phyloP scores from a whole-genome alignment of 2,797 vertebrate genomes.

The Brachymystax lenok region DNA sequence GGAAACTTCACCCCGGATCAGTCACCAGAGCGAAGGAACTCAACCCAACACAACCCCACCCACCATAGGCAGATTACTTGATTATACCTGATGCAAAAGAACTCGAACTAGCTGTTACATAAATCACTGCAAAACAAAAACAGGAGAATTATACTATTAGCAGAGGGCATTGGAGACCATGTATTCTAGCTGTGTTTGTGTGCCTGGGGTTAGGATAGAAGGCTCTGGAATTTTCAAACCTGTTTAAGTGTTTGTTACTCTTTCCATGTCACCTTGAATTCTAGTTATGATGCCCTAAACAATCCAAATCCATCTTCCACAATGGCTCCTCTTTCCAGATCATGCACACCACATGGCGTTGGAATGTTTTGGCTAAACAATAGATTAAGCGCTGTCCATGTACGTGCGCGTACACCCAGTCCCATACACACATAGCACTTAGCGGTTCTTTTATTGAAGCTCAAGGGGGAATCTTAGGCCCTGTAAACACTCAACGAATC shows the following conservation, averaged over 20 bases:
- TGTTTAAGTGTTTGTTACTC: too few relatives aligned
- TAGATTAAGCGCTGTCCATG: too few relatives aligned
- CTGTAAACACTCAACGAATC: not conserved
- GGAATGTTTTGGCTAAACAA: slow-evolving; percentile 13
- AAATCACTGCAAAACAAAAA: too few relatives aligned
- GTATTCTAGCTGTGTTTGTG: not conserved
- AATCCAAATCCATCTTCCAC: slow-evolving; percentile 8
- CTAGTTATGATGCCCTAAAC: slow-evolving; percentile 4
- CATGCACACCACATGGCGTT: slow-evolving; percentile 2
- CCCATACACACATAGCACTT: not conserved
- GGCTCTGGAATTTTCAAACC: not conserved
- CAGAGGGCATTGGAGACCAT: too few relatives aligned
- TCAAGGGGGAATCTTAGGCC: not conserved
- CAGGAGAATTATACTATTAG: too few relatives aligned
- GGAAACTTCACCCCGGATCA: too few relatives aligned
- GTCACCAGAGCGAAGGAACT: too few relatives aligned
- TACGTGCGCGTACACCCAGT: not conserved
- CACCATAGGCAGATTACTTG: too few relatives aligned
- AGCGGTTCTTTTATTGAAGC: not conserved
- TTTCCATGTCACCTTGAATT: not conserved
- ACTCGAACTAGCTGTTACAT: not conserved
- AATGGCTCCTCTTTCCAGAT: not conserved
- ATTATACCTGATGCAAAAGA: too few relatives aligned
- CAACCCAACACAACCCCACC: too few relatives aligned
- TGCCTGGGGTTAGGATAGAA: not conserved